phyloP scores from a whole-genome alignment of 2,113 vertebrate species.

The Urocolius indicus region DNA sequence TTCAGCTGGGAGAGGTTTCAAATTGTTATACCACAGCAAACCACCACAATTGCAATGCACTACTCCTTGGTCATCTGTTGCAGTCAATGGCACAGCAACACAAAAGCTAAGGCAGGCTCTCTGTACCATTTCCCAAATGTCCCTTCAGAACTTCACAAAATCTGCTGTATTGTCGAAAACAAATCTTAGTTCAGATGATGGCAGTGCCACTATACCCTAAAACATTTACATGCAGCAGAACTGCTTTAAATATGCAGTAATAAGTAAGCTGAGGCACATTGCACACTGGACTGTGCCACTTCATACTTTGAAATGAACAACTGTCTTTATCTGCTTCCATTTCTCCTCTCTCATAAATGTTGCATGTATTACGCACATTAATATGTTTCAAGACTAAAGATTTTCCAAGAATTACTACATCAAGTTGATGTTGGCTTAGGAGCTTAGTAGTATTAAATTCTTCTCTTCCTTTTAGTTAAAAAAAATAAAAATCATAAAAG shows the following conservation, averaged over 20 bases:
- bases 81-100: background rate
- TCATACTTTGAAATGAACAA: background rate
- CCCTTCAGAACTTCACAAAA: background rate
- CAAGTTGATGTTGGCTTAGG: slow-evolving; percentile 29
- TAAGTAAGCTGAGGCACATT: background rate
- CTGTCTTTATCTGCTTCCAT: background rate
- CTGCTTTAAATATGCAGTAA: background rate
- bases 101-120: background rate
- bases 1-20: background rate
- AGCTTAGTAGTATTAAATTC: background rate
- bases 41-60: background rate
- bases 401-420: slow-evolving; percentile 10
- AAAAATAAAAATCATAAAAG: background rate
- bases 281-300: background rate
- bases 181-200: background rate
- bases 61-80: background rate
- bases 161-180: background rate
- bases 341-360: background rate
- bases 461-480: background rate
- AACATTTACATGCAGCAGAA: background rate
- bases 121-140: background rate
- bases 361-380: background rate
- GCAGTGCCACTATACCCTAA: background rate
- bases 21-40: background rate
- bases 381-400: background rate